phyloP scores from a whole-genome alignment of 92 coral and sea anemone species.

The Pocillopora meandrina region DNA sequence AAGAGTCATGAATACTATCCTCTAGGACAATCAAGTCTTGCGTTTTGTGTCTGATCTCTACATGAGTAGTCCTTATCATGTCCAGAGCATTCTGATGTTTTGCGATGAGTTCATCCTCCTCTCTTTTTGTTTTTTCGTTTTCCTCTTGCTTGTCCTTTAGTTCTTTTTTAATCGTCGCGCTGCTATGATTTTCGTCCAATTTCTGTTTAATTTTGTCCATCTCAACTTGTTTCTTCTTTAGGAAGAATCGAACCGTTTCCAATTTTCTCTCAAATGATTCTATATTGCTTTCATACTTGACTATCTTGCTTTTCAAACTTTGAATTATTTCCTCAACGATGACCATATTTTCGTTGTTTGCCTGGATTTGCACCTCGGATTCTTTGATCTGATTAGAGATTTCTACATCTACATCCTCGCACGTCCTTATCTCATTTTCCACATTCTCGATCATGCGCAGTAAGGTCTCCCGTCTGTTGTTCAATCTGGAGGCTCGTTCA shows the following conservation, averaged over 20 bases:
- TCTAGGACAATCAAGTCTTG: constrained; percentile 75
- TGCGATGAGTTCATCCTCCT: constrained; percentile 71
- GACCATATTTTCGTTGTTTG: constrained; percentile 61
- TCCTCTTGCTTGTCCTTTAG: constrained; percentile 71
- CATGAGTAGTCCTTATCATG: constrained; percentile 71
- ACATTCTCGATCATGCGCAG: constrained; percentile 86
- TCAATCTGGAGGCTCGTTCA: constrained; percentile 43
- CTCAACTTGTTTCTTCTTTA: constrained; percentile 78
- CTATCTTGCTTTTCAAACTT: constrained; percentile 61
- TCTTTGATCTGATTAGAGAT: constrained; percentile 62
- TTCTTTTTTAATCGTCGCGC: constrained; percentile 66
- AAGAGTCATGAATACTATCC: constrained; percentile 75
- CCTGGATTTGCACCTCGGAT: constrained; percentile 74
- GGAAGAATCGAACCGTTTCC: constrained; percentile 79
- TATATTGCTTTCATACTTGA: constrained; percentile 53
- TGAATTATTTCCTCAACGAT: constrained; percentile 66
- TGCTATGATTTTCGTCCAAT: constrained; percentile 60
- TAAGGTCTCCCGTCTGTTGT: constrained; percentile 68
- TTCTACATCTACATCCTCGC: constrained; percentile 72
- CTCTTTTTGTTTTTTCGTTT: constrained; percentile 58
- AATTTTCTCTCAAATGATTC: constrained; percentile 74
- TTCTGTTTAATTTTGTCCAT: constrained; percentile 76
- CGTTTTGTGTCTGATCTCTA: constrained; percentile 81
- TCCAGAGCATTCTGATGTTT: constrained; percentile 75
- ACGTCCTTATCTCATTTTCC: constrained; percentile 73